These are phyloP conservation scores for Cherax destructor DNA, from an alignment of 1,140 invertebrate species.

Conservation along the genomic window DNA sequence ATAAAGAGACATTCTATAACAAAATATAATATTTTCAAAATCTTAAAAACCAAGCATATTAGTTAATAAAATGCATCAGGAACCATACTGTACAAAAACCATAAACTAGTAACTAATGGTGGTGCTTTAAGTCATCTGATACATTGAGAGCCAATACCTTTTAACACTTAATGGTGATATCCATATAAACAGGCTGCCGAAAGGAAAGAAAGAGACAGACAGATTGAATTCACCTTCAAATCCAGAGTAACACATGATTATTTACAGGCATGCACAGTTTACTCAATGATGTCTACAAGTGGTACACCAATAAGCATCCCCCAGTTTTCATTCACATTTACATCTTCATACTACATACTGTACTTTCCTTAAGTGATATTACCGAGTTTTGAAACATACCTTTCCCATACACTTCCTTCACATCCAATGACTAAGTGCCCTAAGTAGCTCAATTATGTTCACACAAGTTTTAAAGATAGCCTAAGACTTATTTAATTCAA, in stretches of 20 bases:
- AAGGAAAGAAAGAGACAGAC: slow-evolving; percentile 9
- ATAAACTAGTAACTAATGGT: not conserved
- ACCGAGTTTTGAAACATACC: not conserved
- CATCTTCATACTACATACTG: not conserved
- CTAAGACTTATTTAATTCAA: too few relatives aligned
- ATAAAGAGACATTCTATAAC: not conserved
- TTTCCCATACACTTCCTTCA: too few relatives aligned
- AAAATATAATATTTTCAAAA: not conserved
- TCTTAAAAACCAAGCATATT: not conserved
- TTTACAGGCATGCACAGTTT: not conserved
- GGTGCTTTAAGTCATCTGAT: not conserved
- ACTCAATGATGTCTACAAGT: not conserved
- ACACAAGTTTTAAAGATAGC: too few relatives aligned
- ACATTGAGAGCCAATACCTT: slow-evolving; percentile 6
- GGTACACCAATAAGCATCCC: not conserved
- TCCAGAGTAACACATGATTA: not conserved
- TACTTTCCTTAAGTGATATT: too few relatives aligned
- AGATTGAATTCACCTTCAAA: not conserved
- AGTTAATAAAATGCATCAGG: not conserved
- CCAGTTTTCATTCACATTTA: not conserved
- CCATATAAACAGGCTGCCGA: slow-evolving; percentile 5
- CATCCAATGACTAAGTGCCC: too few relatives aligned
- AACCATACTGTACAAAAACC: not conserved
- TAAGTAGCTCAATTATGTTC: too few relatives aligned
- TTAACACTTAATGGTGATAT: slow-evolving; percentile 10